These are phyloP conservation scores for Chlorodrepanis virens DNA, from an alignment of 2,113 vertebrate species.

Conservation along the genomic window DNA sequence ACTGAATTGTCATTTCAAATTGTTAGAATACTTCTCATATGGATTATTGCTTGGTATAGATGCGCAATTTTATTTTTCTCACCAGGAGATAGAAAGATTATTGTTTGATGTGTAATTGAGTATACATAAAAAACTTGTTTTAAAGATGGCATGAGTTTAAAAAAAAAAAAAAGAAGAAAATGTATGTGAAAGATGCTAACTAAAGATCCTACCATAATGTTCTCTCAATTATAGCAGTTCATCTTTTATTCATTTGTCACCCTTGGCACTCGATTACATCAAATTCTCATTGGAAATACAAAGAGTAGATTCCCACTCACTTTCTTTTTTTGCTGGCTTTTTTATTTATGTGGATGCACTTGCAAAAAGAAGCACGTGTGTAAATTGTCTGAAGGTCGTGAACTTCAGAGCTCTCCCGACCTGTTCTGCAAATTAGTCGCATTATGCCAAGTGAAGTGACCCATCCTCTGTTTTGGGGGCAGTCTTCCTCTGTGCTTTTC, in stretches of 20 bases:
- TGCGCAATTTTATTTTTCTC: background rate
- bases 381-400: background rate
- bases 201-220: background rate
- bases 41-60: background rate
- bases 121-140: background rate
- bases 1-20: background rate
- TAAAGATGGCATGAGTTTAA: background rate
- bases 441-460: background rate
- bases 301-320: background rate
- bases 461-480: background rate
- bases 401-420: background rate
- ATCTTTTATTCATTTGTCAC: background rate
- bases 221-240: background rate
- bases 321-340: background rate
- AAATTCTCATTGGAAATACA: background rate
- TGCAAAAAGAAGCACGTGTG: background rate
- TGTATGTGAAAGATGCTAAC: background rate
- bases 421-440: background rate
- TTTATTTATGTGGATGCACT: background rate
- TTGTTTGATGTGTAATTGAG: background rate
- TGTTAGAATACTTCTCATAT: background rate
- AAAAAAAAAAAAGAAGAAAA: background rate
- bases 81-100: background rate
- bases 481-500: background rate
- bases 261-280: background rate